A percentile compares a stretch with the other conserved stretches of the same genome.
phyloP scores from a whole-genome alignment of 2,113 vertebrate species.

The Prunella fulvescens region DNA sequence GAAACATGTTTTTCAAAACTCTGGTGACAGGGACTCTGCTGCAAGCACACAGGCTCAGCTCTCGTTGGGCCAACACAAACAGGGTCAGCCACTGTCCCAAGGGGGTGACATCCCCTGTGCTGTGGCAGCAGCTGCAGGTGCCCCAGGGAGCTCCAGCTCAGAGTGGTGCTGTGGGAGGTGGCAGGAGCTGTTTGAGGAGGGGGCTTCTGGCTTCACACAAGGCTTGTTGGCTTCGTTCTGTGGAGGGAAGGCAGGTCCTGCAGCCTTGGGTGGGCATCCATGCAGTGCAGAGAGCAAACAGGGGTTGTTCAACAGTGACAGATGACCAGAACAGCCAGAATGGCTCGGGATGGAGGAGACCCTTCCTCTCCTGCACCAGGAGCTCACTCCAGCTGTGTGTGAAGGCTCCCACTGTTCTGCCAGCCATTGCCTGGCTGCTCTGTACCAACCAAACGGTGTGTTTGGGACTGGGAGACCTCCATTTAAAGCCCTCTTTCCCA shows the following conservation, averaged over 20 bases:
- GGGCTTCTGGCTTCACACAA: not conserved
- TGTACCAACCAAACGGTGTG: not conserved
- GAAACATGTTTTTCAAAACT: constrained; percentile 1
- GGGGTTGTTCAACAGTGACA: not conserved
- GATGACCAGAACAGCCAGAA: not conserved
- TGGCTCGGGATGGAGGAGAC: accelerated
- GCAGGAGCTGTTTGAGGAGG: not conserved
- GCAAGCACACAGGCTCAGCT: not conserved
- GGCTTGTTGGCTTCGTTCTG: not conserved
- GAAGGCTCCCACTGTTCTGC: not conserved
- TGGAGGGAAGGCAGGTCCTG: not conserved
- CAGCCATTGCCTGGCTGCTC: not conserved
- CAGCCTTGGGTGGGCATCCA: not conserved
- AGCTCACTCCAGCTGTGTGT: not conserved
- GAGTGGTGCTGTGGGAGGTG: not conserved
- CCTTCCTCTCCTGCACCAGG: not conserved
- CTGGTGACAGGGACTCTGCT: not conserved
- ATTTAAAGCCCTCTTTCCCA: not conserved
- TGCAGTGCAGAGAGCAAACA: not conserved
- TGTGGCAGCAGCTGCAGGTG: not conserved
- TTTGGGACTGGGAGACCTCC: not conserved
- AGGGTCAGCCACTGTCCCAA: not conserved
- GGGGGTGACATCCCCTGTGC: not conserved
- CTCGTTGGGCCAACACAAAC: not conserved
- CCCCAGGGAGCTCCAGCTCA: not conserved